phyloP scores from a whole-genome alignment of 2,113 vertebrate species.

The Thamnophis sirtalis region DNA sequence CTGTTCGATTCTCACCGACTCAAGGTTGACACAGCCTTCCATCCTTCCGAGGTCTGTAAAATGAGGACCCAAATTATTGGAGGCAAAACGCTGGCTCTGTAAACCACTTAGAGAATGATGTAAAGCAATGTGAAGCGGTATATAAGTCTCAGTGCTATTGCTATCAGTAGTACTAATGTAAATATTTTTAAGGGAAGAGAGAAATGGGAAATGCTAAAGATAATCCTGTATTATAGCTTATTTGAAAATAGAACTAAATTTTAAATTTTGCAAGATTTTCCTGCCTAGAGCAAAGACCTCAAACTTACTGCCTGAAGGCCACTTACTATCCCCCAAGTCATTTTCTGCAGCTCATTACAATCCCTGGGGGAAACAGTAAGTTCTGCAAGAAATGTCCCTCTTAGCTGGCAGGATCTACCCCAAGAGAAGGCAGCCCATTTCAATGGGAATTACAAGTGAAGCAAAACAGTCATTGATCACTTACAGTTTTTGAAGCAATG shows the following conservation, averaged over 20 bases:
- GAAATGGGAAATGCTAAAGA: background rate
- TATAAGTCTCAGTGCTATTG: background rate
- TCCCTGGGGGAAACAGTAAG: background rate
- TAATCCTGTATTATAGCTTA: background rate
- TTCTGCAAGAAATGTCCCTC: background rate
- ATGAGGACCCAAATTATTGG: background rate
- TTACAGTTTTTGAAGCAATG: background rate
- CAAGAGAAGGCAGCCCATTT: background rate
- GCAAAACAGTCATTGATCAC: background rate
- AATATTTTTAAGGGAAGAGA: background rate
- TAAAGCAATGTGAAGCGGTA: background rate
- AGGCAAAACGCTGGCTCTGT: background rate
- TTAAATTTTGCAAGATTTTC: background rate
- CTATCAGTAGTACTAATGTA: background rate
- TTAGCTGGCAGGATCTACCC: background rate
- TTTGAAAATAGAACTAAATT: background rate
- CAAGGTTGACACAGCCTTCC: background rate
- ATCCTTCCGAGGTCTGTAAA: background rate
- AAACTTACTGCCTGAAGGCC: background rate
- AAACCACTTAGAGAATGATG: background rate
- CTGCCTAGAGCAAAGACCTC: background rate
- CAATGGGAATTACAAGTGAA: background rate
- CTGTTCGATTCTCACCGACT: background rate
- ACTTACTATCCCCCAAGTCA: background rate
- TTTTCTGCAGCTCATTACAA: background rate